Evolutionary conservation across 2,888 invertebrate species (phyloP), one percentile per base, ranked within the genome.

Genomic region (Cybosia mesomella): DNA sequence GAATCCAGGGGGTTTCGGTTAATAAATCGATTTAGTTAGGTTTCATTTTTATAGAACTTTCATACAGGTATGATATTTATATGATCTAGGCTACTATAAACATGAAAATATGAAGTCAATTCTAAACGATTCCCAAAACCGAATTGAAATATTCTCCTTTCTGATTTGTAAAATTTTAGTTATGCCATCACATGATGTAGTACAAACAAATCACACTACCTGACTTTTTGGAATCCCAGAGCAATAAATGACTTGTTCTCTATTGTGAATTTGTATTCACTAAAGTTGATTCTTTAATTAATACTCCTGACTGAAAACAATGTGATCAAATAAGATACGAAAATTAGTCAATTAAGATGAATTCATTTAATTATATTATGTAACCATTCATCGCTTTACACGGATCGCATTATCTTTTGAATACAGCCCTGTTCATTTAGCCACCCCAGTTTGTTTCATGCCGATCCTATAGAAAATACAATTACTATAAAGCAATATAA

Each of bases 401-500:
- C 49, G 22, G 34, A 22, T 8, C 21, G 24, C 28, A 28, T 57
- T 36, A 58, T 58, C n/a, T 24, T 24, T 22, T 58, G 7, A 64
- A 65, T 81, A 34, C 76, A 53, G 11, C 69, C 64, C 75, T 82
- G 80, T 60, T 32, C 22, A 49, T 58, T 68, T 71, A 71, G 36
- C 53, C 71, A 34, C 36, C 59, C 70, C 70, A 80, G 66, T 76
- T 69, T 67, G 65, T 76, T 75, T 72, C 77, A 77, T 71, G 64
- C 28, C 11, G 58, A 73, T 65, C 75, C 70, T 73, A 76, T 78
- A 71, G 70, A 72, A 73, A 79, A 76, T 76, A 66, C 67, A 71
- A 81, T 79, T 76, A 81, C 80, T 82, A 80, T 76, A 79, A 72
- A 74, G 77, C 80, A 79, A 86, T 70, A 73, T 86, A 85, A 89